Evolutionary conservation across 1,140 invertebrate genomes (phyloP).

Genomic region (Oreohelix idahoensis): DNA sequence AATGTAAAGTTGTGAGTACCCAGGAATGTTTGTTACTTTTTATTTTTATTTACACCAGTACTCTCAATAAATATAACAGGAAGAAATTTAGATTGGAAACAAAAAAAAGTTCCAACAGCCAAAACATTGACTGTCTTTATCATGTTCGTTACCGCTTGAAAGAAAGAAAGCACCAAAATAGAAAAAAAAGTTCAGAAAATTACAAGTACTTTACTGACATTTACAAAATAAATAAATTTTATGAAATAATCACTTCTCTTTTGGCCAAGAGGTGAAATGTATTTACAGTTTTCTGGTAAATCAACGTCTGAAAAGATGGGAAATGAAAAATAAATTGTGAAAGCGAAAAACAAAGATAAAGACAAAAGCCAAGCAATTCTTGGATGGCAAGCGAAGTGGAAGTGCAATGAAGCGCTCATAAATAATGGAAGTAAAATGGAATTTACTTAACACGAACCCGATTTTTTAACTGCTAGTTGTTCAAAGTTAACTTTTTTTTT

Average conservation of each 20-base stretch:
- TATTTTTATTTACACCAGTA: too few relatives aligned
- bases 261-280: background rate
- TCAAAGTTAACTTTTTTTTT: too few relatives aligned
- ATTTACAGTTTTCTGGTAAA: slow-evolving; percentile 14
- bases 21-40: too few relatives aligned
- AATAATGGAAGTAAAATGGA: too few relatives aligned
- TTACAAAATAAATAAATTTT: background rate
- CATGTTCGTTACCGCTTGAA: background rate
- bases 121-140: too few relatives aligned
- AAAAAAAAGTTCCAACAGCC: too few relatives aligned
- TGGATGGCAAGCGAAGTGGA: background rate
- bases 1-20: too few relatives aligned
- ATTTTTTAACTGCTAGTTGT: too few relatives aligned
- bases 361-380: background rate
- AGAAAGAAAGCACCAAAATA: background rate
- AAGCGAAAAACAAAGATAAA: background rate
- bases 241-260: background rate
- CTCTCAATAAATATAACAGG: too few relatives aligned
- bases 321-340: background rate
- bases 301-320: background rate
- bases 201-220: background rate
- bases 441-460: too few relatives aligned
- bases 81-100: too few relatives aligned
- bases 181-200: background rate
- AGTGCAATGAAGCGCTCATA: background rate